phyloP scores from a whole-genome alignment of 2,113 vertebrate species.

The Sarotherodon lohbergeri region DNA sequence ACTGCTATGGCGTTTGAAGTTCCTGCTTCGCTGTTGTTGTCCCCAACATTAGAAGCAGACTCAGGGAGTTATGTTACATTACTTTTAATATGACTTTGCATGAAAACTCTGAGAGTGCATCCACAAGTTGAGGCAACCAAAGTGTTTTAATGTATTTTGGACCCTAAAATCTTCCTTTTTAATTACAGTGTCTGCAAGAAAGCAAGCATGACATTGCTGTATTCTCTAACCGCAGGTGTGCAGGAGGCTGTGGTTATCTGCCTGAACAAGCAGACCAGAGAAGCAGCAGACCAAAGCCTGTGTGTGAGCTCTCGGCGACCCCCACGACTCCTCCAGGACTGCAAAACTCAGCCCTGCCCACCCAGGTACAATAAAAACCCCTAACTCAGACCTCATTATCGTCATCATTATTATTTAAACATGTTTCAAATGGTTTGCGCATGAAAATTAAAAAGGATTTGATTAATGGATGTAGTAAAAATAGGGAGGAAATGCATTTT shows the following conservation, averaged over 20 bases:
- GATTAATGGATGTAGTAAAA: conserved; percentile 7
- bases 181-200: background rate
- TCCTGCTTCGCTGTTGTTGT: conserved; percentile 31
- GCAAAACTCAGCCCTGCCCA: conserved; percentile 84
- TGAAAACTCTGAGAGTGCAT: background rate
- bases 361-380: conserved; percentile 78
- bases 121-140: background rate
- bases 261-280: conserved; percentile 90
- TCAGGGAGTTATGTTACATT: conserved; percentile 7
- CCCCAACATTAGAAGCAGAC: conserved; percentile 35
- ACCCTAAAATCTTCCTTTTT: conserved; percentile 3
- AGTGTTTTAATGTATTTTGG: background rate
- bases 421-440: background rate
- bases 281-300: conserved; percentile 74
- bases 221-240: conserved; percentile 75
- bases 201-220: background rate
- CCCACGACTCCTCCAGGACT: conserved; percentile 83
- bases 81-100: conserved; percentile 31
- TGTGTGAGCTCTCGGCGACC: conserved; percentile 83
- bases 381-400: background rate
- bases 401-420: background rate
- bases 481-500: background rate
- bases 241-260: conserved; percentile 93
- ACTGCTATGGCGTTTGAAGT: conserved; percentile 37
- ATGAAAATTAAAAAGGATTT: background rate